Base-by-base conservation (phyloP, 2,797 vertebrate species). In the Argentina silus region DNA sequence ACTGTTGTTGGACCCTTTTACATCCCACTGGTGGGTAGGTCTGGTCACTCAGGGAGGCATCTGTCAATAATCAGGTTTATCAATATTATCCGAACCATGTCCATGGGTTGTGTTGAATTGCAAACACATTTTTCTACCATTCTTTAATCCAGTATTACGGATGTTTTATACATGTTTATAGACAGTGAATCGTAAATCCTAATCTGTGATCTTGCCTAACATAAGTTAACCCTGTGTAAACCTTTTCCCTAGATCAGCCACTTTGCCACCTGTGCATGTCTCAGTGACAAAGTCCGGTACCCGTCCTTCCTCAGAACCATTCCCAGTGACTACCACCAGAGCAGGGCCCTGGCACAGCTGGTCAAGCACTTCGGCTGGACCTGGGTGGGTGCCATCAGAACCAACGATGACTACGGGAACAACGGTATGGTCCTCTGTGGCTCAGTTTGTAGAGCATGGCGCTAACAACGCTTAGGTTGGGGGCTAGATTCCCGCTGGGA, bases 321-420 rank as follows among this genome's bases (percentile, higher is more conserved):
- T 63, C 90, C 92, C 7, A 94, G 93, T 19, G 93, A 94, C 67
- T 85, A 87, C 42, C 81, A 93, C 80, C 92, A 94, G 75, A 90
- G 91, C 68, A 84, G 80, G 78, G 92, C 91, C 4, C 84, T 94
- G 0, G 92, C 87, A 4, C 86, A 89, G 62, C 74, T 94, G 61
- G 86, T 93, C 36, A 93, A 92, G 44, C 79, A 91, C 76, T 94
- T 93, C 67, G 93, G 92, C 53, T 94, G 93, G 93, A 89, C 84
- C 17, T 94, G 93, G 93, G 92, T 94, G 0, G 93, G 93, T 2
- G 79, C 93, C 14, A 79, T 94, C 7, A 93, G 91, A 82, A 93
- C 90, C 7, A 90, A 94, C 77, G 93, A 89, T 17, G 91, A 94
- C 48, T 94, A 94, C 2, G 93, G 93, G 6, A 93, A 93, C 78